phyloP scores from a whole-genome alignment of 2,888 invertebrate genomes.

The Dastarcus helophoroides region DNA sequence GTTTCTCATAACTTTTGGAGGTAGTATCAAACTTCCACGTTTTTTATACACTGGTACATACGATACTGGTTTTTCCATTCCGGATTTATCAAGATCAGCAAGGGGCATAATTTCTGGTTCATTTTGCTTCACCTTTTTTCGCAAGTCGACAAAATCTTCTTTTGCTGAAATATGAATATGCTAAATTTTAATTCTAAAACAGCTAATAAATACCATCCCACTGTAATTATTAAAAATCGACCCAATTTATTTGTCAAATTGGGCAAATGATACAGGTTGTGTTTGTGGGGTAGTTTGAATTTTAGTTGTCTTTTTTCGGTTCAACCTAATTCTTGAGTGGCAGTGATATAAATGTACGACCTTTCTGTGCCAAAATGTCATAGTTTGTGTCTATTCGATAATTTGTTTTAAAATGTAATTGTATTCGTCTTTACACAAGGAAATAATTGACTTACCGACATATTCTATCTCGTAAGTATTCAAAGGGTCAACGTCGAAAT shows the following conservation, averaged over 20 bases:
- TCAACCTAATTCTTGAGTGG: too few species aligned
- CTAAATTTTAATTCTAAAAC: background rate
- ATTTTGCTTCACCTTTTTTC: constrained; percentile 5
- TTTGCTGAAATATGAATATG: constrained; percentile 7
- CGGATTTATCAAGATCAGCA: constrained; percentile 2
- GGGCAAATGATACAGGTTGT: too few species aligned
- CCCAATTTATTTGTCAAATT: too few species aligned
- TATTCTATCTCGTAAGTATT: constrained; percentile 38
- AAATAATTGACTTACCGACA: constrained; percentile 36
- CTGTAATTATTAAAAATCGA: too few species aligned
- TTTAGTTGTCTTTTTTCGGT: too few species aligned
- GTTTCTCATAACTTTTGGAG: constrained; percentile 6
- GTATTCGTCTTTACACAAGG: too few species aligned
- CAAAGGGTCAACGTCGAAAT: constrained; percentile 43
- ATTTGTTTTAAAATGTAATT: too few species aligned
- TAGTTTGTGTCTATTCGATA: too few species aligned
- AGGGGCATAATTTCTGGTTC: constrained; percentile 8
- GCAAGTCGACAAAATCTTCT: constrained; percentile 8
- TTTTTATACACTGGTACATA: constrained; percentile 11
- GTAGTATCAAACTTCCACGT: constrained; percentile 8
- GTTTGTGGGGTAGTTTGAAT: too few species aligned
- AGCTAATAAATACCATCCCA: background rate
- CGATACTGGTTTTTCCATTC: constrained; percentile 7
- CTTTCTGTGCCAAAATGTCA: too few species aligned
- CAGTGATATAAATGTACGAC: too few species aligned